Evolutionary conservation across 2,797 vertebrate species (phyloP), one percentile per base, ranked within the genome.

Genomic region (Xenops minutus): DNA sequence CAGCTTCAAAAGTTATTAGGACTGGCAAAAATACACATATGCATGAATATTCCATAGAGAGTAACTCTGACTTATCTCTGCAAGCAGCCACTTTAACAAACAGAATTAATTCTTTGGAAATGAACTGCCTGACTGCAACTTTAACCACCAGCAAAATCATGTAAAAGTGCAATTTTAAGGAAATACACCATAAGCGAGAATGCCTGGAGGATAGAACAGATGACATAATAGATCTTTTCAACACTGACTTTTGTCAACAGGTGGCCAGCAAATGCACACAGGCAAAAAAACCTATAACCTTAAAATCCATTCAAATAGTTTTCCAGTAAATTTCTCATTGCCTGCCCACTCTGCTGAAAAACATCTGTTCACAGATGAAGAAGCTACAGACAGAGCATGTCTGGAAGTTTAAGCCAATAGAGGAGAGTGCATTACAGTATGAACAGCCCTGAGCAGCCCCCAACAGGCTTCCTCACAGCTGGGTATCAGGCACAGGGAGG

Each of bases 331-430:
- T 68, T 77, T 92, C 81, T 87, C 49, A 64, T 1, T 93, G 91
- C 74, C 46, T 85, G 68, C 74, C 43, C 80, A 68, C 74, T 94
- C 83, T 74, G 67, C 69, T 88, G 85, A 64, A 82, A 84, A 96
- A 93, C 95, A 95, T 85, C 91, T 95, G 83, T 68, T 95, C 63
- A 23, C 69, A 85, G 56, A 73, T 21, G 79, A 92, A 69, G 80
- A 76, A 77, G 67, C 55, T 56, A 55, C 27, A 79, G 82, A 66
- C 20, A 52, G 67, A 62, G 44, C 4, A 2, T 49, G 89, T 83
- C 89, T 83, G 63, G 30, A 93, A 64, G 58, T 39, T 83, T 27
- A 80, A 69, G 75, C 37, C 68, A 88, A 36, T 0, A 49, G 37
- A 72, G 73, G 51, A 39, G 24, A 2, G 1, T 56, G 6, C 58